These are phyloP conservation scores for Parapsyche elsis DNA, from an alignment of 1,140 invertebrate species.

Conservation along the genomic window DNA sequence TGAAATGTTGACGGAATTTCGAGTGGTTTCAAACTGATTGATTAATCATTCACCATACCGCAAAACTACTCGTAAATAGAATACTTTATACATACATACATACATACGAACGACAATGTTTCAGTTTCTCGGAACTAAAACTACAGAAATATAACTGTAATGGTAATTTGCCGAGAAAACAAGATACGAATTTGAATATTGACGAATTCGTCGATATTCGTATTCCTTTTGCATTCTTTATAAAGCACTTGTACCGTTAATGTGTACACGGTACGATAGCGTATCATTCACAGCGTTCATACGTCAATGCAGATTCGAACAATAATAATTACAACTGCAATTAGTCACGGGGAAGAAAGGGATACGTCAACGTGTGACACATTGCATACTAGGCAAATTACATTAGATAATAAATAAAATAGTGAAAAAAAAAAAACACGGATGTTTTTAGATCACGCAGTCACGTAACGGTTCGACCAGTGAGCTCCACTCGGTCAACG, in stretches of 20 bases:
- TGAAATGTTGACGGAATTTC: conserved; percentile 19
- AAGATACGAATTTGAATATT: not conserved
- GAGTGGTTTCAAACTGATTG: not conserved
- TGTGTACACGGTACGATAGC: not conserved
- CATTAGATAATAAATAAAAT: conserved; percentile 3
- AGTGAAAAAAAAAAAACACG: conserved; percentile 3
- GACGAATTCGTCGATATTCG: not conserved
- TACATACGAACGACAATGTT: no score
- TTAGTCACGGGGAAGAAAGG: not conserved
- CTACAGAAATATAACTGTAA: not conserved
- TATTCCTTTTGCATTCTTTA: conserved; percentile 15
- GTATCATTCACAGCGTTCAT: not conserved
- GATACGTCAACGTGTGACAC: not conserved
- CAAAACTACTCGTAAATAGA: no score
- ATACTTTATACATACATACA: no score
- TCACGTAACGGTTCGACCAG: conserved; percentile 42
- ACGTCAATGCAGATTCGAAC: not conserved
- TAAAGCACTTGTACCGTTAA: conserved; percentile 7
- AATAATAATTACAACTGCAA: not conserved
- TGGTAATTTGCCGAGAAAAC: not conserved
- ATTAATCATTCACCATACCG: not conserved
- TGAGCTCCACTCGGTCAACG: conserved; percentile 22
- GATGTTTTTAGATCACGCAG: conserved; percentile 46
- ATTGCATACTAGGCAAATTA: not conserved
- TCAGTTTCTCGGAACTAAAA: not conserved